Percentiles rank a stretch among this genome's conserved stretches.
Evolutionary conservation across 2,113 vertebrate genomes (phyloP).

Genomic region (Antechinus stuartii): DNA sequence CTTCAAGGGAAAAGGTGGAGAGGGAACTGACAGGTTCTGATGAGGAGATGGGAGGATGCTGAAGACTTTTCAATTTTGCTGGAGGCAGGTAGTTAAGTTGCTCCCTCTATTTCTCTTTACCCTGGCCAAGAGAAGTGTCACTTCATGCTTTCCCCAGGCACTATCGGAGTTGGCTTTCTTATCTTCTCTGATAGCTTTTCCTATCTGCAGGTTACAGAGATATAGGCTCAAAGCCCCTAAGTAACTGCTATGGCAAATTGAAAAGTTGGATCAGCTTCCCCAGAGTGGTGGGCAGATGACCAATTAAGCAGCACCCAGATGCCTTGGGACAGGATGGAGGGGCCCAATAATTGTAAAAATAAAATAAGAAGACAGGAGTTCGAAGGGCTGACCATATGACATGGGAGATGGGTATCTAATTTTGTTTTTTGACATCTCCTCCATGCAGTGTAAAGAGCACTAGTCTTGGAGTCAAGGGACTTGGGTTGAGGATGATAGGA

Average conservation of each 20-base stretch:
- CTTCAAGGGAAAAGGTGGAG: constrained; percentile 6
- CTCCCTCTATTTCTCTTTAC: not conserved
- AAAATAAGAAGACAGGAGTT: not conserved
- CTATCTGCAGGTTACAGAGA: constrained; percentile 3
- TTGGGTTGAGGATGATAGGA: not conserved
- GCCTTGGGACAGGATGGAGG: not conserved
- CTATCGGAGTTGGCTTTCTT: not conserved
- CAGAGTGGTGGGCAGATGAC: not conserved
- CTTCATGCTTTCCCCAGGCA: not conserved
- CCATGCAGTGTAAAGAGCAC: not conserved
- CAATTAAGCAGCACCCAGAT: not conserved
- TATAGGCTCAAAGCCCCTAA: not conserved
- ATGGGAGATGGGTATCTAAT: not conserved
- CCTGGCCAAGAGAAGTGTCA: not conserved
- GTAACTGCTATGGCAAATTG: not conserved
- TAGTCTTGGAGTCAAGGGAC: not conserved
- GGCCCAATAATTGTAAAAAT: not conserved
- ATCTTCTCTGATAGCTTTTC: constrained; percentile 4
- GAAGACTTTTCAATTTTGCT: not conserved
- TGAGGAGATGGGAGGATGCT: not conserved
- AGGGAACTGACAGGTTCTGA: not conserved
- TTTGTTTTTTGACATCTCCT: not conserved
- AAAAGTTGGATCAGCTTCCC: not conserved
- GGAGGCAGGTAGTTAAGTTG: not conserved
- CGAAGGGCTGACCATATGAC: not conserved